Conservation (phyloP, 2,113 vertebrate species). For the Erythrolamprus reginae region DNA sequence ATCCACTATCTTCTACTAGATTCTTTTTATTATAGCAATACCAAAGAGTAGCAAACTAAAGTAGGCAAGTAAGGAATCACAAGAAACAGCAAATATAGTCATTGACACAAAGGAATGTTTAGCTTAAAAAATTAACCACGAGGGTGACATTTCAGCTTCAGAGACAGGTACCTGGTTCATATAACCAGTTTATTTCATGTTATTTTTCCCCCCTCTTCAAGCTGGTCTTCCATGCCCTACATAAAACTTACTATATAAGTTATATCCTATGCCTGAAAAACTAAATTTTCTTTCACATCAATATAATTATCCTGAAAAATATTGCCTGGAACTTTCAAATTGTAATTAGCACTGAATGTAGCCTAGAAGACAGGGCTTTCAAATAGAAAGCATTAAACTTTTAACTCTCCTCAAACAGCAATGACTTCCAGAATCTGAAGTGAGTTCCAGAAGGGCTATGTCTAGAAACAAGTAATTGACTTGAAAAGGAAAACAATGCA, state of each 20-base stretch:
- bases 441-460: conserved; percentile 13
- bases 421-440: neutral
- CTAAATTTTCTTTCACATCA: neutral
- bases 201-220: neutral
- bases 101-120: neutral
- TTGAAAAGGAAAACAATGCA: conserved; percentile 20
- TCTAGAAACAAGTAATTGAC: conserved; percentile 30
- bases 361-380: neutral
- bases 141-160: neutral
- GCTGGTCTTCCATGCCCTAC: neutral
- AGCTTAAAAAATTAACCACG: neutral
- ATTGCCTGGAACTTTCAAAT: neutral
- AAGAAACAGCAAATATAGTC: neutral
- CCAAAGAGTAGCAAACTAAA: neutral
- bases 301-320: neutral
- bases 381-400: neutral
- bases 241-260: neutral
- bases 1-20: neutral
- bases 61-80: neutral
- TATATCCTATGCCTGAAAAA: neutral
- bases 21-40: neutral
- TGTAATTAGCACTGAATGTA: neutral
- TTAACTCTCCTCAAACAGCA: neutral
- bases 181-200: neutral
- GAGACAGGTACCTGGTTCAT: neutral